Base-by-base conservation (phyloP, 2,113 vertebrate genomes). In the Morone chrysops region DNA sequence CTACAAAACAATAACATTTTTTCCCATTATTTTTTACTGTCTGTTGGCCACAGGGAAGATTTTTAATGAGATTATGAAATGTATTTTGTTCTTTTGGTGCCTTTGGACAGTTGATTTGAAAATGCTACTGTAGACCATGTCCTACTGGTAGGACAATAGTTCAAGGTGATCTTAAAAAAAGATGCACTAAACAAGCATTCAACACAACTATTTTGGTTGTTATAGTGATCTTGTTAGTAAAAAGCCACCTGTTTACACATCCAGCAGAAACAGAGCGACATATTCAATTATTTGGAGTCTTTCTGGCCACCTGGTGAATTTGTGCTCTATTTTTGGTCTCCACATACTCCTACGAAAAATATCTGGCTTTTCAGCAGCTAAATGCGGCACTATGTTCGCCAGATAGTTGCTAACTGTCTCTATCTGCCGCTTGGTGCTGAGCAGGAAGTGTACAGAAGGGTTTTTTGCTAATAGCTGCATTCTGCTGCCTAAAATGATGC, bases 281-380 rank as follows among this genome's bases (percentile, higher is more conserved):
- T 53, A 3, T 31, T 1, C 16, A 41, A 25, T 54, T 1, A 12
- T 20, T 43, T 8, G 18, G 4, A 38, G 56, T 73, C 6, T 0
- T 8, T 31, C n/a, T 20, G 22, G 8, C 50, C 31, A 41, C 36
- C 13, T 74, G 2, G 48, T 14, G 4, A 50, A 38, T 68, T 68
- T 45, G 71, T 31, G 9, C 48, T 63, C 48, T 0, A 17, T 22
- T 63, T 71, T 80, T 65, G 69, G 50, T 65, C 69, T 40, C 50
- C 9, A 57, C 60, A 40, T 38, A 9, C 40, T 38, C 13, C 5
- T 16, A 16, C 36, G 6, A 11, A 50, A 31, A 40, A 2, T 6
- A 0, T 9, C 6, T 31, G n/a, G 0, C 12, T 50, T 3, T 9
- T 22, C 3, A 9, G 43, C 57, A 20, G 16, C 38, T 63, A 61